Conservation (phyloP, 2,888 invertebrate genomes). For the Tromatobia lineatoria region DNA sequence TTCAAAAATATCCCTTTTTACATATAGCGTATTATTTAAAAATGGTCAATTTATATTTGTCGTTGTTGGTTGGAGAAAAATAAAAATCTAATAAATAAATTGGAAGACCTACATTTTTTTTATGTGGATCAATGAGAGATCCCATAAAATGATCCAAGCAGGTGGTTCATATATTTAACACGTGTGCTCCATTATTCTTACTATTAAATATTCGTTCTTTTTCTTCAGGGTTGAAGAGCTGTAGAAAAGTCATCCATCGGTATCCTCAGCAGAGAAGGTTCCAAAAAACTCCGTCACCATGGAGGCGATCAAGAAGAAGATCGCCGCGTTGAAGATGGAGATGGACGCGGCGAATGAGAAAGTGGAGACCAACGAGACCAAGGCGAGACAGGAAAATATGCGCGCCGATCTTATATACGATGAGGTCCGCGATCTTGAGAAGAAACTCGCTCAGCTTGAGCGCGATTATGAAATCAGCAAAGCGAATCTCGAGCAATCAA, state of each 20-base stretch:
- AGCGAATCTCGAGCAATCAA: conserved; percentile 95
- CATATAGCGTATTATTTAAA: too few species aligned
- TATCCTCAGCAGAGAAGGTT: conserved; percentile 56
- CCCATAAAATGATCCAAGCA: not conserved
- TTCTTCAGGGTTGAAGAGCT: conserved; percentile 58
- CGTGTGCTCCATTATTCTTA: not conserved
- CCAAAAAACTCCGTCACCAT: conserved; percentile 83
- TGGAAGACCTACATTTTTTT: too few species aligned
- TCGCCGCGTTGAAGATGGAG: conserved; percentile 91
- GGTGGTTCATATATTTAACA: conserved; percentile 6
- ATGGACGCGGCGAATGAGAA: conserved; percentile 90
- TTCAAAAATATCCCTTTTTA: too few species aligned
- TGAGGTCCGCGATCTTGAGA: conserved; percentile 97
- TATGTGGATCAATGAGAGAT: not conserved
- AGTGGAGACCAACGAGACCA: conserved; percentile 89
- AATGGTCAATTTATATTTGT: too few species aligned
- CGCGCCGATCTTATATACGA: conserved; percentile 90
- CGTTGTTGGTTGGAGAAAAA: too few species aligned
- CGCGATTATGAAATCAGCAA: conserved; percentile 95
- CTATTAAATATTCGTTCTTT: conserved; percentile 17
- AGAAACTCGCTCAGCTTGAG: conserved; percentile 97
- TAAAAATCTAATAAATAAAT: too few species aligned
- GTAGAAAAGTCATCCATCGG: conserved; percentile 51
- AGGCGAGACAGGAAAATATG: conserved; percentile 87
- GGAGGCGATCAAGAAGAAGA: conserved; percentile 93